phyloP scores from a whole-genome alignment of 2,113 vertebrate genomes.

The Spea bombifrons region DNA sequence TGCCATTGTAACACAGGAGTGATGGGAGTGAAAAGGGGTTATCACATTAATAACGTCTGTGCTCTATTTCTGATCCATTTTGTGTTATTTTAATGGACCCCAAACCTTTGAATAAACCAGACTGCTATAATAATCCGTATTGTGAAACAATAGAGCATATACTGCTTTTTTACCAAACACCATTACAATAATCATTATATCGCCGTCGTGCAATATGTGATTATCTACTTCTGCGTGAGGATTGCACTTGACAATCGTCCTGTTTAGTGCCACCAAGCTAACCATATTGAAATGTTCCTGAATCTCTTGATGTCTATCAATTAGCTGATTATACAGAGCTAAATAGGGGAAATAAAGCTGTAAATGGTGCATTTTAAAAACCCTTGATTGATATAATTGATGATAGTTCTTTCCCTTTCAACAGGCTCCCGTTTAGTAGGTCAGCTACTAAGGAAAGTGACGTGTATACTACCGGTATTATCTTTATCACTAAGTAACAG shows the following conservation, averaged over 20 bases:
- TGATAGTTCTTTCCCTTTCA: slow-evolving; percentile 46
- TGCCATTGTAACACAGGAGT: no score
- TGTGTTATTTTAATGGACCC: no score
- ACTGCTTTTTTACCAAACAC: no score
- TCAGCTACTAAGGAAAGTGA: background rate
- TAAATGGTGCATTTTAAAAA: slow-evolving; percentile 48
- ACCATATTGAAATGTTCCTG: background rate
- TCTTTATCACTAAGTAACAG: slow-evolving; percentile 54
- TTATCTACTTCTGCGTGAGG: slow-evolving; percentile 24
- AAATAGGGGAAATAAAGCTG: slow-evolving; percentile 37
- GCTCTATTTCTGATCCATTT: no score
- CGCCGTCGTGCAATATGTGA: no score
- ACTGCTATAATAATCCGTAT: no score
- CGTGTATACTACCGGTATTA: background rate
- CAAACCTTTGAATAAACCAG: no score
- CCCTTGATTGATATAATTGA: slow-evolving; percentile 6
- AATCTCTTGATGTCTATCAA: slow-evolving; percentile 47
- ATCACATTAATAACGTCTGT: no score
- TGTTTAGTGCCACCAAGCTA: background rate
- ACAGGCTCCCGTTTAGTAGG: background rate
- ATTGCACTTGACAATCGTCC: slow-evolving; percentile 9
- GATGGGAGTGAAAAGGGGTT: no score
- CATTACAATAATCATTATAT: no score
- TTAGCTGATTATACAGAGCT: slow-evolving; percentile 47
- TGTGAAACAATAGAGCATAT: no score